phyloP scores from a whole-genome alignment of 2,797 vertebrate genomes.

The Ciconia nigra region DNA sequence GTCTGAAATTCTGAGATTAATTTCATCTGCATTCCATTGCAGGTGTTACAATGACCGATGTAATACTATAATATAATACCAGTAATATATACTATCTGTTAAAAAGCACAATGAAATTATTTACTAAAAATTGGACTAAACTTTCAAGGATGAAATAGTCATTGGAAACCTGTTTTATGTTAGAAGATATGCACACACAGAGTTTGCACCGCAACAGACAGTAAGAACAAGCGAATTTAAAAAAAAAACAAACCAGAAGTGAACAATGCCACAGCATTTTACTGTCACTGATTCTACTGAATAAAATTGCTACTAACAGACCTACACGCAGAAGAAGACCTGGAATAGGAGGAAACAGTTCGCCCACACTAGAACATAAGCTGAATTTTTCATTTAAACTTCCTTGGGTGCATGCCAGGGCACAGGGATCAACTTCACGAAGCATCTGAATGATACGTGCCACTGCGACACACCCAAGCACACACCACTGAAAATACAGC shows the following conservation, averaged over 20 bases:
- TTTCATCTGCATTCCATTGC: not conserved
- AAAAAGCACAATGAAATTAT: not conserved
- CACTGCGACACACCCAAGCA: not conserved
- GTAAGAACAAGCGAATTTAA: not conserved
- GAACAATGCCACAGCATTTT: not conserved
- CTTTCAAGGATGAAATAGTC: not conserved
- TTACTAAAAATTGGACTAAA: not conserved
- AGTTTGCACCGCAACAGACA: not conserved
- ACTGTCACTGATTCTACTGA: not conserved
- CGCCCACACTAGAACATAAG: not conserved
- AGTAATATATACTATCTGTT: not conserved
- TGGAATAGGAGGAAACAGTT: conserved; percentile 5
- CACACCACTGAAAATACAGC: not conserved
- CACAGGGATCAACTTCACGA: not conserved
- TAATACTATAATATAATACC: not conserved
- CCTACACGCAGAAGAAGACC: not conserved
- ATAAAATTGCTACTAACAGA: not conserved
- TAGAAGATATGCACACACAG: accelerated
- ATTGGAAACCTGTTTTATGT: not conserved
- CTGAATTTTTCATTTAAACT: conserved; percentile 6
- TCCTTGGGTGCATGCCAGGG: not conserved
- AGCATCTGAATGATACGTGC: not conserved
- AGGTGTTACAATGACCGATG: not conserved
- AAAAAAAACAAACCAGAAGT: not conserved
- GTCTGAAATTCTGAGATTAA: not conserved